phyloP scores from a whole-genome alignment of 2,113 vertebrate genomes.

The Donacobius atricapilla region DNA sequence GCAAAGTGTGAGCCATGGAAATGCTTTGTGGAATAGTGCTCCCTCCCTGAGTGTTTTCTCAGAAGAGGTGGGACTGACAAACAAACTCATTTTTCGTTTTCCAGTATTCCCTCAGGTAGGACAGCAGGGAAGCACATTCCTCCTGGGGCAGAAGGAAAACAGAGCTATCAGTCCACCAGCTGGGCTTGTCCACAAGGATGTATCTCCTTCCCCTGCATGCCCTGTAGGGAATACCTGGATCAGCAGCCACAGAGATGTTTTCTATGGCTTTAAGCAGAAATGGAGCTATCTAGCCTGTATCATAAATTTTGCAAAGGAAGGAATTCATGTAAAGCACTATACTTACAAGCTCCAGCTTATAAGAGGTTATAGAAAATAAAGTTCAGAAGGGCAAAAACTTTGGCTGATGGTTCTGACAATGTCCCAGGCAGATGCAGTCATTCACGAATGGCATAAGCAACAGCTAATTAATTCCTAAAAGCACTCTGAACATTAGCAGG shows the following conservation, averaged over 20 bases:
- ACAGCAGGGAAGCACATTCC: not conserved
- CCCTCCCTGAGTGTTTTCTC: not conserved
- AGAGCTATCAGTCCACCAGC: not conserved
- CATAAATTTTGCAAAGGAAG: not conserved
- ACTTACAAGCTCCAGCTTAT: not conserved
- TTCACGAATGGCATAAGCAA: not conserved
- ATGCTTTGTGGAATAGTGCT: not conserved
- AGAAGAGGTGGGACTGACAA: not conserved
- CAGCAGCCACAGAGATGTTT: not conserved
- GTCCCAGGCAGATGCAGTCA: not conserved
- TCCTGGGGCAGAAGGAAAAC: not conserved
- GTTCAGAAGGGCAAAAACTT: not conserved
- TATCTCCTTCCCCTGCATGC: not conserved
- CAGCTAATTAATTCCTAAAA: not conserved
- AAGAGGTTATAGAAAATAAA: not conserved
- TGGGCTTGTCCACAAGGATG: not conserved
- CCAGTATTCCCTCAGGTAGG: not conserved
- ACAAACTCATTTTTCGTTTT: not conserved
- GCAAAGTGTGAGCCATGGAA: not conserved
- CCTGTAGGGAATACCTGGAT: not conserved
- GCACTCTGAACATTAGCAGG: not conserved
- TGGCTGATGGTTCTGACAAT: not conserved
- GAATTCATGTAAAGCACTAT: not conserved
- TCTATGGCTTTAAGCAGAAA: not conserved
- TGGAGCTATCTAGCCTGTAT: rapidly evolving